Evolutionary conservation across 2,113 vertebrate species (phyloP), one percentile per base, ranked within the genome.

Genomic region (Carlito syrichta): DNA sequence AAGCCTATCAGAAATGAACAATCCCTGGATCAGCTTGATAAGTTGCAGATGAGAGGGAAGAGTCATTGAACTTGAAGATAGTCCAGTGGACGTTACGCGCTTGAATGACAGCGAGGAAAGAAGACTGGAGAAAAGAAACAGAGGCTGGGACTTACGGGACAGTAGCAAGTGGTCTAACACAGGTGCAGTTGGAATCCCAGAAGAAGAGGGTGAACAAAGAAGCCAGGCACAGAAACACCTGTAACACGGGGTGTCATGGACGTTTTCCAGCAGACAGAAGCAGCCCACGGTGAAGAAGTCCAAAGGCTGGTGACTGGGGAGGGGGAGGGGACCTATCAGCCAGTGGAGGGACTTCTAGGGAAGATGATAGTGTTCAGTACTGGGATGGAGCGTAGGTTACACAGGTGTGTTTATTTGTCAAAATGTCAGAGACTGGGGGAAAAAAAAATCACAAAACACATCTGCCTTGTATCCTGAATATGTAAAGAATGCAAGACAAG

Each of bases 81-180:
- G 20, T 16, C 3, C 17, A 0, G 0, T 3, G 62, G 45, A 20
- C 19, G 14, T 9, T 10, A 6, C 0, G 9, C 0, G 6, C 38
- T 0, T 6, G 17, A 35, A 14, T 32, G 1, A 48, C 45, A 3
- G 85, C 71, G 68, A 43, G 43, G 8, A 25, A 35, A 12, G 40
- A 20, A 78, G 45, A 5, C 0, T 1, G 52, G 48, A 27, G 63
- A 27, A 8, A 30, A 48, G 5, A 16, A 27, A 13, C 22, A 35
- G 50, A 43, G 54, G 40, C 86, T 69, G 23, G 9, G 38, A 32
- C 11, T 0, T 0, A 6, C 43, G 54, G 2, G 30, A 8, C 27
- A 2, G 0, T 2, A 1, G 38, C 79, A 4, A 7, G 14, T 1
- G 11, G 38, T 22, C 48, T 19, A 3, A 38, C 6, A 3, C 1